Percentiles rank a stretch among this genome's conserved stretches.
Evolutionary conservation across 2,113 vertebrate species (phyloP).

Genomic region (Oryzias javanicus): DNA sequence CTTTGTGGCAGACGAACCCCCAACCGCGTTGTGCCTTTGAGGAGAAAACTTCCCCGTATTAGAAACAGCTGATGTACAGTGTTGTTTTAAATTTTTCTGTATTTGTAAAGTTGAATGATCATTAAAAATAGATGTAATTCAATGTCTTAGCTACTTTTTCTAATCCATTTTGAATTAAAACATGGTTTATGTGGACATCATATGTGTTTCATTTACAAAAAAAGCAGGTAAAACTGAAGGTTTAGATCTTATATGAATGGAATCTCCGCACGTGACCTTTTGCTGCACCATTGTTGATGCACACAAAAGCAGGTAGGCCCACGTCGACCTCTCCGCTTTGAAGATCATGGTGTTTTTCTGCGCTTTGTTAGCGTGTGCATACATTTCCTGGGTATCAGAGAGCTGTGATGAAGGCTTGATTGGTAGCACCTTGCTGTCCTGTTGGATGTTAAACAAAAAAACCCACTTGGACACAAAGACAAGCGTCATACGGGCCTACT

Average conservation of each 20-base stretch:
- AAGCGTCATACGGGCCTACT: not conserved
- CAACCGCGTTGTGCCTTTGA: not conserved
- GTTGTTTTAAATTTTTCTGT: no score
- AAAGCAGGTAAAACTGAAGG: slow-evolving; percentile 10
- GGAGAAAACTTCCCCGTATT: not conserved
- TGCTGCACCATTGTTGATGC: not conserved
- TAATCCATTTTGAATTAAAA: no score
- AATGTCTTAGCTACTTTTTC: no score
- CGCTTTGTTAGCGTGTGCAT: slow-evolving; percentile 31
- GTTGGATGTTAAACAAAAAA: slow-evolving; percentile 4
- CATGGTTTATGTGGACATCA: not conserved
- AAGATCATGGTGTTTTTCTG: slow-evolving; percentile 19
- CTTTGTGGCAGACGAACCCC: not conserved
- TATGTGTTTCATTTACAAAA: not conserved
- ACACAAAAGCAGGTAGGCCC: slow-evolving; percentile 10
- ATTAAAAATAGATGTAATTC: no score
- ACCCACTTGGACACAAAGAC: not conserved
- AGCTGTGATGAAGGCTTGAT: slow-evolving; percentile 37
- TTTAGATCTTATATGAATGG: slow-evolving; percentile 11
- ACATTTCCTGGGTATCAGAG: slow-evolving; percentile 33
- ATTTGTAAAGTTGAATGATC: no score
- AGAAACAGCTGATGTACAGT: no score
- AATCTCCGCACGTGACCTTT: slow-evolving; percentile 1
- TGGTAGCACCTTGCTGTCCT: slow-evolving; percentile 31
- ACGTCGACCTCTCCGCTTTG: slow-evolving; percentile 29